Conservation (phyloP, 1,140 invertebrate genomes). For the Heterodera schachtii region DNA sequence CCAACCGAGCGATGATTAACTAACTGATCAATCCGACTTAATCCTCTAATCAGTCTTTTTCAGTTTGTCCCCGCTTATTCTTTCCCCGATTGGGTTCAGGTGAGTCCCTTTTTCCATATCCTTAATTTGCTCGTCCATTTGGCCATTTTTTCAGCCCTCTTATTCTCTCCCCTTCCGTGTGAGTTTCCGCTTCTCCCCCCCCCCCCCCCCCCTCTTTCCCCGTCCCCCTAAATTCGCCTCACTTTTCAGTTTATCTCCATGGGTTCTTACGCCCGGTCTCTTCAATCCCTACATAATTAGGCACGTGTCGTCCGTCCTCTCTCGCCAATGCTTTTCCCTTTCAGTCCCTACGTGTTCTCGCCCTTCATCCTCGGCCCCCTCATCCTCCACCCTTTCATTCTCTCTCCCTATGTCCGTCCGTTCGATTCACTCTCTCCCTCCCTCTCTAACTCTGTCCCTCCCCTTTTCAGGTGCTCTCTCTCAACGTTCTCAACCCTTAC, state of each 20-base stretch:
- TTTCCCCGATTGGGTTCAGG: constrained; percentile 10
- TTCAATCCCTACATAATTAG: constrained; percentile 29
- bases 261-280: constrained; percentile 32
- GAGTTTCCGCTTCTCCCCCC: neutral
- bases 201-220: no score
- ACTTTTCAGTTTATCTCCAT: constrained; percentile 18
- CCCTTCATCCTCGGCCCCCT: constrained; percentile 40
- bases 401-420: constrained; percentile 32
- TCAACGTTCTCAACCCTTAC: constrained; percentile 42
- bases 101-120: neutral
- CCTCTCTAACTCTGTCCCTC: neutral
- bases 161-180: constrained; percentile 16
- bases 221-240: neutral
- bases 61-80: constrained; percentile 17
- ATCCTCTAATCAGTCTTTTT: neutral
- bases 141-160: constrained; percentile 9
- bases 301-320: neutral
- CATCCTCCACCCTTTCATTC: constrained; percentile 23
- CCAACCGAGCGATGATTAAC: neutral
- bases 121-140: neutral
- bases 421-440: neutral
- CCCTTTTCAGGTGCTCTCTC: constrained; percentile 30
- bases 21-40: neutral
- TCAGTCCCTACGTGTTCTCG: constrained; percentile 38
- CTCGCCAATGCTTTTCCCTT: constrained; percentile 15